phyloP scores from a whole-genome alignment of 2,888 invertebrate genomes.

The Acleris holmiana region DNA sequence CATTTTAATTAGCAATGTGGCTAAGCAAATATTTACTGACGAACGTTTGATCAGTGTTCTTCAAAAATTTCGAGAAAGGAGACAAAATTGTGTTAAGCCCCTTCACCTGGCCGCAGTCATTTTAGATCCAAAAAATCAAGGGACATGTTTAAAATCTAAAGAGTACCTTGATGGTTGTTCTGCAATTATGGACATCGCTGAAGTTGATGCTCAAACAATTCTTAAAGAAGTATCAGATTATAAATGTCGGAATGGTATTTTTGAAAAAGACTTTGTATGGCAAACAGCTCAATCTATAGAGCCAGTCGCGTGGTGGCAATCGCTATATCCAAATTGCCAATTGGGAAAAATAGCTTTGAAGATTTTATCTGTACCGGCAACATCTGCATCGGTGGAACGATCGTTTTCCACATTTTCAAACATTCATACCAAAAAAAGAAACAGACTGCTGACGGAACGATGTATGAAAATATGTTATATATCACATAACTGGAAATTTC shows the following conservation, averaged over 20 bases:
- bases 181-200: not conserved
- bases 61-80: not conserved
- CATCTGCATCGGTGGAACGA: constrained; percentile 1
- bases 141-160: not conserved
- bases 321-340: not conserved
- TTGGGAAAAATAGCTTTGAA: not conserved
- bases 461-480: constrained; percentile 2
- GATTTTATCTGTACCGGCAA: not conserved
- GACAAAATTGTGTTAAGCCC: not conserved
- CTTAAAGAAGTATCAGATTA: constrained; percentile 2
- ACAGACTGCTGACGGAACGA: not conserved
- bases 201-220: not conserved
- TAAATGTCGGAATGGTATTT: constrained; percentile 1
- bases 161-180: constrained; percentile 1
- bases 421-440: not conserved
- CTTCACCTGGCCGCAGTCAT: not conserved
- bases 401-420: constrained; percentile 1
- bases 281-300: not conserved
- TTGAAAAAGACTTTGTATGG: constrained; percentile 3
- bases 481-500: constrained; percentile 1
- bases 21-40: not conserved
- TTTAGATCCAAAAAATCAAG: constrained; percentile 1
- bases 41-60: not conserved
- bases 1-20: not conserved
- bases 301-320: not conserved